Evolutionary conservation across 2,113 vertebrate species (phyloP).

Genomic region (Prunella himalayana): DNA sequence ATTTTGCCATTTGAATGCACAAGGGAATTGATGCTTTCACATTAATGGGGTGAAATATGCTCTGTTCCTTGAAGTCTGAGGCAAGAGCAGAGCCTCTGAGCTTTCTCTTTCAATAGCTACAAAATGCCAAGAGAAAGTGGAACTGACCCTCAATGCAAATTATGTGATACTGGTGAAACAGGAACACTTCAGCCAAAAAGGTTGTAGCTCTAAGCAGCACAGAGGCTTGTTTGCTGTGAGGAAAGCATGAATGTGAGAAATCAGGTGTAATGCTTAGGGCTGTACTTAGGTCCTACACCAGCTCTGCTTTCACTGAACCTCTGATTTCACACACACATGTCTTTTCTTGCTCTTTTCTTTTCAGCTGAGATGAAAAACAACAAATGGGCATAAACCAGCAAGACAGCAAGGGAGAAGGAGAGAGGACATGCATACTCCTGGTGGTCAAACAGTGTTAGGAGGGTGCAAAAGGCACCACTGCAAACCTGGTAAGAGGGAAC

Average conservation of each 20-base stretch:
- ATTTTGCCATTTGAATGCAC: neutral
- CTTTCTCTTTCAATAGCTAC: neutral
- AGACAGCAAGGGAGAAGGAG: neutral
- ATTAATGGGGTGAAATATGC: neutral
- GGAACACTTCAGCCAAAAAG: neutral
- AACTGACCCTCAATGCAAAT: conserved; percentile 5
- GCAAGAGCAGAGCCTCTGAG: neutral
- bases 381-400: neutral
- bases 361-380: neutral
- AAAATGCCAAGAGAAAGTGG: neutral
- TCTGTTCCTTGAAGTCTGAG: neutral
- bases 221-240: neutral
- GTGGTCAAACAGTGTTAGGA: neutral
- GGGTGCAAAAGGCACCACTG: neutral
- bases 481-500: neutral
- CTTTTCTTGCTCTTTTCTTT: neutral
- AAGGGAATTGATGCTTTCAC: neutral
- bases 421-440: neutral
- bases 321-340: neutral
- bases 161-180: neutral
- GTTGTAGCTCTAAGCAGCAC: neutral
- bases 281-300: neutral
- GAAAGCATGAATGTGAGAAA: neutral
- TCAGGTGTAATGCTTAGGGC: neutral
- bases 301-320: neutral